Evolutionary conservation across 2,888 invertebrate genomes (phyloP), one percentile per base, ranked within the genome.

Genomic region (Dasysyrphus tricinctus): DNA sequence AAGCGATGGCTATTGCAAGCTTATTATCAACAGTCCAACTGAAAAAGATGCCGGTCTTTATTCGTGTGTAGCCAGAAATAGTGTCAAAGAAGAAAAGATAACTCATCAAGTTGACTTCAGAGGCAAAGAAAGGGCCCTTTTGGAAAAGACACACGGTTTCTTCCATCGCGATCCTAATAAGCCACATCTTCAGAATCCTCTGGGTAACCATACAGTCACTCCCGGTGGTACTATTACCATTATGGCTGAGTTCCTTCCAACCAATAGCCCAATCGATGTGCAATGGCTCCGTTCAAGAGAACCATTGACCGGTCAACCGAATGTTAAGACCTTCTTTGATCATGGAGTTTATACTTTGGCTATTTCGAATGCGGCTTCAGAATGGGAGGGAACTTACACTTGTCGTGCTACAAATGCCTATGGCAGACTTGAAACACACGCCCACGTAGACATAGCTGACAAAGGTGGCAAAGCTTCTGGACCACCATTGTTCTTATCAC

Each of bases 191-290:
- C 93, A 95, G 0, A 94, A 94, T 80, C 94, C 95, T 0, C 91
- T 97, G 32, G 94, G 94, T 0, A 96, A 97, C 90, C 95, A 96
- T 90, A 94, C 94, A 74, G 96, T 97, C 0, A 94, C 95, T 5
- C 93, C 94, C 79, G 97, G 97, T 0, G 97, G 97, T 47, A 96
- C 96, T 0, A 95, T 97, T 83, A 97, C 97, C 4, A 94, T 97
- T 24, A 96, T 97, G 91, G 96, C 97, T 0, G 96, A 97, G 91
- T 92, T 92, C 85, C 90, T 91, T 88, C 95, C 96, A 44, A 95
- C 95, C 91, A 96, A 96, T 90, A 93, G 93, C 24, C 95, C 95
- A 14, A 95, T 96, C 9, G 96, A 96, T 88, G 95, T 97, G 0
- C 95, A 95, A 88, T 97, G 97, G 97, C 93, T 96, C 69, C 94